phyloP scores from a whole-genome alignment of 92 coral and sea anemone species.

The Muricea muricata region DNA sequence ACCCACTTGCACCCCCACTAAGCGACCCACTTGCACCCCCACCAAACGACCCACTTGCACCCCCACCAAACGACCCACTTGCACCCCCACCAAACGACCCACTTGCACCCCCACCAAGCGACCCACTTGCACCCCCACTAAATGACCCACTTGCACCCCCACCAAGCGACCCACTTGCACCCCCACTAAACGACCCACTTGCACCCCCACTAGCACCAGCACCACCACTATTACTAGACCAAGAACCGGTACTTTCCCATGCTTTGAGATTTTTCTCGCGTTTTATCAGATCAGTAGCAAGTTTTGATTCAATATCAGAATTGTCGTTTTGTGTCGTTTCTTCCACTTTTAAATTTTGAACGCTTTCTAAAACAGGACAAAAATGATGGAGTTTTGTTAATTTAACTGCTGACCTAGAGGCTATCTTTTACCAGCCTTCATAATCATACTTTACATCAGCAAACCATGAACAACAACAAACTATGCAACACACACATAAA shows the following conservation, averaged over 20 bases:
- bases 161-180: background rate
- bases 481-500: too few species aligned
- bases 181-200: background rate
- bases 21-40: background rate
- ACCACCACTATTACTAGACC: background rate
- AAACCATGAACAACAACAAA: too few species aligned
- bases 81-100: background rate
- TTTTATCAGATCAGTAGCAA: background rate
- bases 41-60: background rate
- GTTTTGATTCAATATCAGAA: background rate
- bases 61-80: background rate
- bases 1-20: background rate
- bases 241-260: background rate
- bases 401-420: too few species aligned
- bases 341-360: background rate
- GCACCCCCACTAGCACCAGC: background rate
- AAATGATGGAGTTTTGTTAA: background rate
- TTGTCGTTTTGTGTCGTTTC: background rate
- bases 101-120: background rate
- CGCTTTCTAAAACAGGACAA: background rate
- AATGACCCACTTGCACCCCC: background rate
- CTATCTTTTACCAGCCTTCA: too few species aligned
- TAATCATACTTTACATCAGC: too few species aligned
- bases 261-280: background rate
- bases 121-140: background rate